Percentiles rank a stretch among this genome's conserved stretches.
Conservation (phyloP, 1,140 invertebrate species). For the Leptinotarsa texana region DNA sequence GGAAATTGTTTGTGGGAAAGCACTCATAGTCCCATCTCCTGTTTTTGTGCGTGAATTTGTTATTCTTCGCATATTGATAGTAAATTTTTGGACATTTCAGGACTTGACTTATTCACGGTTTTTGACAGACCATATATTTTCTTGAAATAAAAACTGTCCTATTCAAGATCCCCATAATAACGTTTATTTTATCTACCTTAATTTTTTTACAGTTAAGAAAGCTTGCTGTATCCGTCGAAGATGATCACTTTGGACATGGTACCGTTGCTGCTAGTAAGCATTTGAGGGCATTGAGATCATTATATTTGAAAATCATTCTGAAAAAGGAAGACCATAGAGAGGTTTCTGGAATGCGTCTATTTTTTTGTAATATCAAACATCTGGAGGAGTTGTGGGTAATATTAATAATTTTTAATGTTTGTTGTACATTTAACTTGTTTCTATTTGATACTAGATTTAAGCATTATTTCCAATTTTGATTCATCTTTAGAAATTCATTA, state of each 20-base stretch:
- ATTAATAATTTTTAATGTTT: neutral
- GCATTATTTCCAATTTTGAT: too few relatives aligned
- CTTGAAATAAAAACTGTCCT: neutral
- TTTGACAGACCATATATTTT: neutral
- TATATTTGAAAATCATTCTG: conserved; percentile 35
- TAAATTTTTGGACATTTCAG: neutral
- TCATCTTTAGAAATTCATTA: too few relatives aligned
- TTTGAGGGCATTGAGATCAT: conserved; percentile 23
- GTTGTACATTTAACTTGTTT: too few relatives aligned
- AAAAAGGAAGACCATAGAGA: conserved; percentile 26
- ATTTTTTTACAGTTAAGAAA: neutral
- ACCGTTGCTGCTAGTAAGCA: conserved; percentile 26
- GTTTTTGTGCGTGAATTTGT: too few relatives aligned
- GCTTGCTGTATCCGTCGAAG: conserved; percentile 31
- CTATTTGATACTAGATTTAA: too few relatives aligned
- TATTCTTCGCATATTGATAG: too few relatives aligned
- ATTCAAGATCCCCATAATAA: neutral
- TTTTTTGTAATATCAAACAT: conserved; percentile 33
- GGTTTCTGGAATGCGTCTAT: conserved; percentile 33
- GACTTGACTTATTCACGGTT: too few relatives aligned
- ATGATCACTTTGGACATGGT: conserved; percentile 29
- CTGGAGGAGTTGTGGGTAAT: conserved; percentile 36
- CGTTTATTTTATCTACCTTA: neutral
- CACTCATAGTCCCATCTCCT: too few relatives aligned
- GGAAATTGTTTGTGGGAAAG: too few relatives aligned